Conservation (phyloP, 2,888 invertebrate genomes). For the Apotomis capreana region DNA sequence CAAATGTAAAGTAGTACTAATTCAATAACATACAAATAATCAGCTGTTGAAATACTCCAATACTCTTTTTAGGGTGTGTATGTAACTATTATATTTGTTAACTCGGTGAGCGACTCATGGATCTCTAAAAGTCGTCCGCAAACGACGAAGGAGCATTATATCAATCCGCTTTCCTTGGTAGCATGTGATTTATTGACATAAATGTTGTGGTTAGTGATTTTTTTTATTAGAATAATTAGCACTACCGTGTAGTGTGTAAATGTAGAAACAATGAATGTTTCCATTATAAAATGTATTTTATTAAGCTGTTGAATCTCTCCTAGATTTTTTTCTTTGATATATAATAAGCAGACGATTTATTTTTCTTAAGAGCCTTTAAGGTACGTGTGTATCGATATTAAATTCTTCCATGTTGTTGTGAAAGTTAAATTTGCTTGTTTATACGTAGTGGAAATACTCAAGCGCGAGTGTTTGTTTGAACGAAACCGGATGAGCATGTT, state of each 20-base stretch:
- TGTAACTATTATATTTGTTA: slow-evolving; percentile 45
- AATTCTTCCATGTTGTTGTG: slow-evolving; percentile 38
- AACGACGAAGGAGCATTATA: slow-evolving; percentile 27
- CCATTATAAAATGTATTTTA: slow-evolving; percentile 28
- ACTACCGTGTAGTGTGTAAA: slow-evolving; percentile 51
- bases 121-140: slow-evolving; percentile 32
- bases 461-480: slow-evolving; percentile 9
- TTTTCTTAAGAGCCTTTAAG: slow-evolving; percentile 30
- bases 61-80: background rate
- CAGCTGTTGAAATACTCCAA: background rate
- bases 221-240: slow-evolving; percentile 47
- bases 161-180: slow-evolving; percentile 51
- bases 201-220: slow-evolving; percentile 51
- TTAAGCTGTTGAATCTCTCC: slow-evolving; percentile 38
- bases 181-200: slow-evolving; percentile 54
- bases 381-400: slow-evolving; percentile 26
- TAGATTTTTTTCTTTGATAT: slow-evolving; percentile 25
- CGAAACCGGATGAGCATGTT: slow-evolving; percentile 41
- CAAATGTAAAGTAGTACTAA: slow-evolving; percentile 9
- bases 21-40: slow-evolving; percentile 22
- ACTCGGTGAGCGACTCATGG: slow-evolving; percentile 50
- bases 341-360: slow-evolving; percentile 24
- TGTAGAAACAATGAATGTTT: slow-evolving; percentile 42
- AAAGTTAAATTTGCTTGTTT: slow-evolving; percentile 31
- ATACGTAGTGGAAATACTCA: slow-evolving; percentile 39